Evolutionary conservation across 2,888 invertebrate genomes (phyloP), one percentile per base, ranked within the genome.

Genomic region (Scelioninae gen. 1): DNA sequence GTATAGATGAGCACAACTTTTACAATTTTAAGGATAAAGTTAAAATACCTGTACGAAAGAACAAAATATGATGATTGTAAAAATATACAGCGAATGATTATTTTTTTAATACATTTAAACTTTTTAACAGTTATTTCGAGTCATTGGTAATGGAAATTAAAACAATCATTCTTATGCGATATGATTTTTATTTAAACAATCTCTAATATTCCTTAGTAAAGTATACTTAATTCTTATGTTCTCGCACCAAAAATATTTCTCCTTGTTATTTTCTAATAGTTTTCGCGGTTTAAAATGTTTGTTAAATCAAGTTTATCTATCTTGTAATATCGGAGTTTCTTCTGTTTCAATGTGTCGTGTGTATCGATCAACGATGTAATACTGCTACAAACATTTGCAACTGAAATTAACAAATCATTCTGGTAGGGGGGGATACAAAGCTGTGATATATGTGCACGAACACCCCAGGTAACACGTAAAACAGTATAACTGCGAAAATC

Each of bases 111-210:
- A 8, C 1, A 8, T 38, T 38, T 1, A 38, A 38, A 38, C 38
- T 9, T 9, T 38, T 43, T n/a, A 11, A n/a, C 43, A 43, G 0
- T 1, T 5, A 43, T 2, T 43, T 43, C 0, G n/a, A 16, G 23
- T 23, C 23, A 23, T 23, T 23, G 23, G 23, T 23, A 49, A 23
- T 15, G 8, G 6, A 15, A 23, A 15, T 49, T 6, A 32, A 32
- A 32, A 55, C 4, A 55, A 60, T 9, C n/a, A n/a, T 60, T 23
- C n/a, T 31, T 74, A 74, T 74, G 68, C 47, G 85, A 87, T 86
- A 87, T 86, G 84, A 85, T 85, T 87, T 87, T 87, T 87, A 87
- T 87, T 87, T 82, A 85, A 87, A 87, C 87, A 87, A 85, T 86
- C 78, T 86, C 87, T 86, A 86, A 77, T 75, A 82, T 82, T 83